Percentiles rank a stretch among this genome's conserved stretches.
These are phyloP conservation scores for Sinocyclocheilus anophthalmus DNA, from an alignment of 2,113 vertebrate genomes.

Conservation along the genomic window DNA sequence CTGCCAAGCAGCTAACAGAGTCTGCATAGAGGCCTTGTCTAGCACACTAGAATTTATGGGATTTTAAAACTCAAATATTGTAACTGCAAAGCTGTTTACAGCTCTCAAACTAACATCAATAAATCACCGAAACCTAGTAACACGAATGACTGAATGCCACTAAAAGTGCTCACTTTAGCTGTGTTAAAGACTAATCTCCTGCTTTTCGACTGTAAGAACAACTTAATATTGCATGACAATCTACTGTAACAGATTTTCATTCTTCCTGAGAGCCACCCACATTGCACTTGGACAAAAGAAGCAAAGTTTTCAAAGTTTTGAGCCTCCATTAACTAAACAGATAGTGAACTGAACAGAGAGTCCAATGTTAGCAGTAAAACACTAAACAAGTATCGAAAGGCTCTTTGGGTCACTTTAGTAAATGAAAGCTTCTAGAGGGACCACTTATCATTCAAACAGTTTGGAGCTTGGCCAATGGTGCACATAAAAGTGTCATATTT, in stretches of 20 bases:
- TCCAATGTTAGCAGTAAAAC: slow-evolving; percentile 33
- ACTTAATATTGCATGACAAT: neutral
- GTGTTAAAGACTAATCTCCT: slow-evolving; percentile 1
- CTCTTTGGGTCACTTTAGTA: slow-evolving; percentile 49
- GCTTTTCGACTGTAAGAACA: neutral
- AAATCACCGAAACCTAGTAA: slow-evolving; percentile 23
- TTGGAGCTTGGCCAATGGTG: slow-evolving; percentile 36
- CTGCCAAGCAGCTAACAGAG: slow-evolving; percentile 32
- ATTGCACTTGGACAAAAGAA: slow-evolving; percentile 17
- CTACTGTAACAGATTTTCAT: slow-evolving; percentile 8
- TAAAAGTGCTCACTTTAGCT: neutral
- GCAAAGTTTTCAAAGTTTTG: slow-evolving; percentile 28
- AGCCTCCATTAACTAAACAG: slow-evolving; percentile 2
- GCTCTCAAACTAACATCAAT: slow-evolving; percentile 12
- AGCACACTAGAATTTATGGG: slow-evolving; percentile 21
- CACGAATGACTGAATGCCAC: neutral
- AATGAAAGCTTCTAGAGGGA: slow-evolving; percentile 50
- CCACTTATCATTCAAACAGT: slow-evolving; percentile 26
- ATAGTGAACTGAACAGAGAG: slow-evolving; percentile 9
- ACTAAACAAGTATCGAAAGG: slow-evolving; percentile 37
- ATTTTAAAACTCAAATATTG: slow-evolving; percentile 15
- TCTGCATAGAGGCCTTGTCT: slow-evolving; percentile 7
- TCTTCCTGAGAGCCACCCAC: slow-evolving; percentile 24
- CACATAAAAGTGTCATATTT: slow-evolving; percentile 53
- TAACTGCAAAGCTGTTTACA: slow-evolving; percentile 13